phyloP scores from a whole-genome alignment of 2,113 vertebrate genomes.

The Microcebus tavaratra region DNA sequence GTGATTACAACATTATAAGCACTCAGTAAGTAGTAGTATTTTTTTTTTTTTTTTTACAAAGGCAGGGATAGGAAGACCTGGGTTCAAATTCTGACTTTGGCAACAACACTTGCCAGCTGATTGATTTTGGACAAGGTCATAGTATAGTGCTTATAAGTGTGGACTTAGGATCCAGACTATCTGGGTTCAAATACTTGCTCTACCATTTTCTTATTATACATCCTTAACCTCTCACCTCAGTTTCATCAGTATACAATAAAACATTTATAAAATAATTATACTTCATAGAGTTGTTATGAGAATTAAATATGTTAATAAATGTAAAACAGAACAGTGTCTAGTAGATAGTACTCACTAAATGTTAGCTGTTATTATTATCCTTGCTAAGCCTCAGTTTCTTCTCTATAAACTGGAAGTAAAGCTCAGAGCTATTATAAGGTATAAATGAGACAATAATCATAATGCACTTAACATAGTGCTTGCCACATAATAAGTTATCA shows the following conservation, averaged over 20 bases:
- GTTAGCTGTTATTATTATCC: constrained; percentile 13
- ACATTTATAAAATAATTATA: neutral
- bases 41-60: neutral
- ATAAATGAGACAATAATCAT: neutral
- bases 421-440: neutral
- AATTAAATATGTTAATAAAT: constrained; percentile 25
- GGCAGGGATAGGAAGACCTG: neutral
- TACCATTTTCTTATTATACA: neutral
- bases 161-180: neutral
- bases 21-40: neutral
- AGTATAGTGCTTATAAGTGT: neutral
- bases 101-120: neutral
- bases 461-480: neutral
- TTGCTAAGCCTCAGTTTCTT: constrained; percentile 37
- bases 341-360: neutral
- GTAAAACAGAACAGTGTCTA: constrained; percentile 8
- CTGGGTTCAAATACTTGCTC: neutral
- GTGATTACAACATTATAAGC: neutral
- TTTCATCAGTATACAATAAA: neutral
- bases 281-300: neutral
- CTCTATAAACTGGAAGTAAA: neutral
- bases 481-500: neutral
- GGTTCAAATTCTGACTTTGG: neutral
- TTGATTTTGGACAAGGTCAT: neutral
- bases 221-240: neutral